A percentile compares a stretch with the other conserved stretches of the same genome.
Evolutionary conservation across 2,888 invertebrate species (phyloP).

Genomic region (Rhyacophila evoluta): DNA sequence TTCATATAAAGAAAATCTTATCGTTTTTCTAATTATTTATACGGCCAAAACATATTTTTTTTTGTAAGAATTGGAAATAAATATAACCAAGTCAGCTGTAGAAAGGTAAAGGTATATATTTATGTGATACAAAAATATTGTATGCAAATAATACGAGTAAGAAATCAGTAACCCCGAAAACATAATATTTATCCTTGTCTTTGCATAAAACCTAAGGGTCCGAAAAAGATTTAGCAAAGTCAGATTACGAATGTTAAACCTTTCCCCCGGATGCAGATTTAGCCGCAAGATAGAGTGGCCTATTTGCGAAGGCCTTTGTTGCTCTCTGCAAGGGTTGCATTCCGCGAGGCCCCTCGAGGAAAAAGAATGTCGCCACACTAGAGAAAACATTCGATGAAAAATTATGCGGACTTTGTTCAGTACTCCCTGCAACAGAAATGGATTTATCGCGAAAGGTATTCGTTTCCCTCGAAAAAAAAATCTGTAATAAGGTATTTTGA

Average conservation of each 20-base stretch:
- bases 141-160: too few species aligned
- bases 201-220: background rate
- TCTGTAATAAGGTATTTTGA: too few species aligned
- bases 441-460: background rate
- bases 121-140: too few species aligned
- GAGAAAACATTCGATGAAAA: background rate
- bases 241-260: background rate
- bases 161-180: background rate
- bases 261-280: background rate
- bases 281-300: background rate
- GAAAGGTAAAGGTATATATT: too few species aligned
- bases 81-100: too few species aligned
- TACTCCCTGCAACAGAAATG: background rate
- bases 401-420: background rate
- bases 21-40: too few species aligned
- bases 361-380: background rate
- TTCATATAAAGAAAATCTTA: too few species aligned
- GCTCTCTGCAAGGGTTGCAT: background rate
- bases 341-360: background rate
- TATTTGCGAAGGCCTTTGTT: background rate
- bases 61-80: too few species aligned
- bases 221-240: conserved; percentile 17
- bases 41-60: too few species aligned
- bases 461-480: too few species aligned
- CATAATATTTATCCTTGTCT: background rate